phyloP scores from a whole-genome alignment of 1,140 invertebrate genomes.

The Schlechtendalia chinensis region DNA sequence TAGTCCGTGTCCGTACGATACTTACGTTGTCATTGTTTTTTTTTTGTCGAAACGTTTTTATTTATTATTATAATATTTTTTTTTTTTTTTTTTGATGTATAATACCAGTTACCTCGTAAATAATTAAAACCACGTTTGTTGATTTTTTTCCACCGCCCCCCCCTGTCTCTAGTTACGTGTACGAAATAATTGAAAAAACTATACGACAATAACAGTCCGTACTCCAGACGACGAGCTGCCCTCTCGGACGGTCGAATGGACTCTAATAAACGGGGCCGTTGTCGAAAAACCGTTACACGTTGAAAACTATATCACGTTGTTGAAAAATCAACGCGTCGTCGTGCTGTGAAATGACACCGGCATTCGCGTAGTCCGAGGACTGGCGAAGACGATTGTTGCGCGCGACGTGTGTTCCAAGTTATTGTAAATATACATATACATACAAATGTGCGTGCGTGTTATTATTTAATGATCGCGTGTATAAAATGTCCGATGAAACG shows the following conservation, averaged over 20 bases:
- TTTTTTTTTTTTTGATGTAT: constrained; percentile 12
- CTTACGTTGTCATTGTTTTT: too few species aligned
- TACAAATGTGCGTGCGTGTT: not conserved
- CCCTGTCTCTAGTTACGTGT: too few species aligned
- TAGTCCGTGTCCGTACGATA: too few species aligned
- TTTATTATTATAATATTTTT: not conserved
- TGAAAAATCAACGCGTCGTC: not conserved
- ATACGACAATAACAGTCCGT: too few species aligned
- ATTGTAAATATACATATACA: constrained; percentile 19
- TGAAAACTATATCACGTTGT: constrained; percentile 29
- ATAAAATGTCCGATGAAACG: constrained; percentile 24
- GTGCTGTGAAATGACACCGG: constrained; percentile 40
- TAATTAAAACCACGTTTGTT: constrained; percentile 20
- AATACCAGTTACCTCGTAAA: constrained; percentile 39
- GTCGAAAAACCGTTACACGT: constrained; percentile 34
- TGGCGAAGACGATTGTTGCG: constrained; percentile 27
- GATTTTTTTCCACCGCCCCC: not conserved
- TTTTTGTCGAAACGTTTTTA: too few species aligned
- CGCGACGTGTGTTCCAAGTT: constrained; percentile 39
- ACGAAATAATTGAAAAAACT: too few species aligned
- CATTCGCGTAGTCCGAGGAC: constrained; percentile 4
- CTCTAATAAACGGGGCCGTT: constrained; percentile 37
- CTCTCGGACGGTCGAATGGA: constrained; percentile 35
- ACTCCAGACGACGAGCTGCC: too few species aligned
- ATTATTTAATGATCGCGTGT: not conserved